Evolutionary conservation across 1,140 invertebrate species (phyloP).

Genomic region (Cyclina sinensis): DNA sequence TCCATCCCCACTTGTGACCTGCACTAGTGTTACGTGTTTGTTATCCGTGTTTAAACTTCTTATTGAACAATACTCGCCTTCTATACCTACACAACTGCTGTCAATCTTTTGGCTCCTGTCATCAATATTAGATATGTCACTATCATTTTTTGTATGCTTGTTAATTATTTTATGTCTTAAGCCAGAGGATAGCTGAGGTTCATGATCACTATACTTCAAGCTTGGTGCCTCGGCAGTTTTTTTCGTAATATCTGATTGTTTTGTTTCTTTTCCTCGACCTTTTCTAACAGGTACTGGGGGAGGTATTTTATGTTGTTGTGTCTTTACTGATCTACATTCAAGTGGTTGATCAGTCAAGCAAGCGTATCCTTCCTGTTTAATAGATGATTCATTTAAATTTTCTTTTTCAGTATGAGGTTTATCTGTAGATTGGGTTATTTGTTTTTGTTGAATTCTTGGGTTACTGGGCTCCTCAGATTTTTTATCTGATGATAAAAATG

Average conservation of each 20-base stretch:
- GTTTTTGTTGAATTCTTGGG: background rate
- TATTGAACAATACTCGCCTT: slow-evolving; percentile 57
- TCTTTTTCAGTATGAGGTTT: background rate
- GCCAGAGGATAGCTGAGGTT: slow-evolving; percentile 39
- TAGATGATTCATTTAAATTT: background rate
- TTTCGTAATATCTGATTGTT: background rate
- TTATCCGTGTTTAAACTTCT: slow-evolving; percentile 9
- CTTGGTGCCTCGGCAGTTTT: slow-evolving; percentile 20
- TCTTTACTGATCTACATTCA: background rate
- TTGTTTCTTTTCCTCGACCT: background rate
- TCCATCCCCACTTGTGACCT: background rate
- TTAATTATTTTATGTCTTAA: background rate
- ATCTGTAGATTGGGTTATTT: background rate
- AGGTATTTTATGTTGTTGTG: slow-evolving; percentile 7
- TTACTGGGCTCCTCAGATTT: background rate
- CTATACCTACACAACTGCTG: background rate
- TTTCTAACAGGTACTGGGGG: background rate
- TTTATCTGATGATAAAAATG: slow-evolving; percentile 22
- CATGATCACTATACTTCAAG: slow-evolving; percentile 42
- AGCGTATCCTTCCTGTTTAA: slow-evolving; percentile 44
- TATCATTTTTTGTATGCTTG: background rate
- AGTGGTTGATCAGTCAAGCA: background rate
- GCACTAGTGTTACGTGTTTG: slow-evolving; percentile 35
- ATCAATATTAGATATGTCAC: background rate
- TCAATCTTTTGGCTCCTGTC: background rate